Conservation (phyloP, 2,113 vertebrate genomes). For the Otolemur garnettii region DNA sequence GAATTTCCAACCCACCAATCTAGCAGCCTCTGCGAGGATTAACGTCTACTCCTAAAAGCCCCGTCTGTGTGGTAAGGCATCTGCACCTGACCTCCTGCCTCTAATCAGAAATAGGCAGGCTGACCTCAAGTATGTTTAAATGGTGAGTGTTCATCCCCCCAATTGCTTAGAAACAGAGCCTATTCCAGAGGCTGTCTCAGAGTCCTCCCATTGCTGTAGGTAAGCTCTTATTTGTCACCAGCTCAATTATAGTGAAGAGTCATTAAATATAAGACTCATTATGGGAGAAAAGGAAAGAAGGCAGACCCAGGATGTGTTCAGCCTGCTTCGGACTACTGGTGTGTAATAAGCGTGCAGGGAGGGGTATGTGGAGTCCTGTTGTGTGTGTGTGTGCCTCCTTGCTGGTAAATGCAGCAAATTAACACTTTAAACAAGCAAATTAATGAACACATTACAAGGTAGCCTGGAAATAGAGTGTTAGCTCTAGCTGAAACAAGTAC, state of each 20-base stretch:
- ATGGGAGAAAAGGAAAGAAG: slow-evolving; percentile 23
- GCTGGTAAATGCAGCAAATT: slow-evolving; percentile 48
- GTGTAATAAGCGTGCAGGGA: neutral
- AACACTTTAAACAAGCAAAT: slow-evolving; percentile 66
- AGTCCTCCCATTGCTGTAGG: neutral
- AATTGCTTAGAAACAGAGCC: slow-evolving; percentile 27
- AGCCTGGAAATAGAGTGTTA: neutral
- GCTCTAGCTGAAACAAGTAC: slow-evolving; percentile 59
- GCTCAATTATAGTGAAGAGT: slow-evolving; percentile 60
- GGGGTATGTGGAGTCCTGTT: slow-evolving; percentile 37
- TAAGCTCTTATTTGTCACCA: slow-evolving; percentile 61
- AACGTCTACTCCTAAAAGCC: slow-evolving; percentile 28
- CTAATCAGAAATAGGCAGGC: slow-evolving; percentile 4
- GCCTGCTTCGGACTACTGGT: neutral
- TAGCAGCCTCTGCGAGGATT: slow-evolving; percentile 42
- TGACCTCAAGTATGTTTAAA: slow-evolving; percentile 56
- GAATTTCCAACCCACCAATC: slow-evolving; percentile 43
- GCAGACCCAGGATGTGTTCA: neutral
- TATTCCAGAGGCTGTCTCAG: neutral
- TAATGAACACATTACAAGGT: slow-evolving; percentile 55
- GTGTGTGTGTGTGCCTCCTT: neutral
- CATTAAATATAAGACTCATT: slow-evolving; percentile 67
- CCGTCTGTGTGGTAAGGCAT: slow-evolving; percentile 56
- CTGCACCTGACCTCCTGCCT: slow-evolving; percentile 49
- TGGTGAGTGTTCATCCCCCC: neutral